A percentile compares a stretch with the other conserved stretches of the same genome.
phyloP scores from a whole-genome alignment of 1,140 invertebrate species.

The Notospermus geniculatus region DNA sequence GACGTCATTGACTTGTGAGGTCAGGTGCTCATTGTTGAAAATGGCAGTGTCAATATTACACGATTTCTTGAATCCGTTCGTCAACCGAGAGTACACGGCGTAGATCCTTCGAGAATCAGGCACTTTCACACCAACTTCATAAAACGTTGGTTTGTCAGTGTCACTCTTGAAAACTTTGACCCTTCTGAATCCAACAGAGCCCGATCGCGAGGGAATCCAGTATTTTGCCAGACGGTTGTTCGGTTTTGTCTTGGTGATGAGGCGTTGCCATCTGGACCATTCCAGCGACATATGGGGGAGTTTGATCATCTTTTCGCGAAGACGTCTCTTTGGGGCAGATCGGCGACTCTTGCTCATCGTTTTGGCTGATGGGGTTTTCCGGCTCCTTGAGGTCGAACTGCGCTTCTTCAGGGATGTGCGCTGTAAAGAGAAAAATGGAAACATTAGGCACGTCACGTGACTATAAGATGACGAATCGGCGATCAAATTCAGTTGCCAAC shows the following conservation, averaged over 20 bases:
- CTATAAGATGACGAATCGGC: too few species aligned
- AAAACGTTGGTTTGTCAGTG: background rate
- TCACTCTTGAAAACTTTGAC: background rate
- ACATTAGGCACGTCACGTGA: too few species aligned
- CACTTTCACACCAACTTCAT: background rate
- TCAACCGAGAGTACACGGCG: background rate
- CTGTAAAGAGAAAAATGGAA: too few species aligned
- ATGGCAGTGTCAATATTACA: background rate
- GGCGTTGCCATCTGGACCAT: background rate
- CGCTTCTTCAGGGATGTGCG: too few species aligned
- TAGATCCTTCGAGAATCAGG: background rate
- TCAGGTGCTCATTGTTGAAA: background rate
- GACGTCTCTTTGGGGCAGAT: too few species aligned
- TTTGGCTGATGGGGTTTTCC: too few species aligned
- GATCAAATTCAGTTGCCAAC: too few species aligned
- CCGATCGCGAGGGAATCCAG: background rate
- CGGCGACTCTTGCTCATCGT: too few species aligned
- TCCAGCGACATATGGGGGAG: background rate
- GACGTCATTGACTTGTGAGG: background rate
- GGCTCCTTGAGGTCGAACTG: too few species aligned
- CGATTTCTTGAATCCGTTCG: background rate
- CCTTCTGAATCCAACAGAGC: background rate
- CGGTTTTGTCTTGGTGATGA: background rate
- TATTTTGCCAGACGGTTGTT: background rate
- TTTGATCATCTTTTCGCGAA: too few species aligned